Evolutionary conservation across 2,888 invertebrate species (phyloP), one percentile per base, ranked within the genome.

Genomic region (Slavum lentiscoides): DNA sequence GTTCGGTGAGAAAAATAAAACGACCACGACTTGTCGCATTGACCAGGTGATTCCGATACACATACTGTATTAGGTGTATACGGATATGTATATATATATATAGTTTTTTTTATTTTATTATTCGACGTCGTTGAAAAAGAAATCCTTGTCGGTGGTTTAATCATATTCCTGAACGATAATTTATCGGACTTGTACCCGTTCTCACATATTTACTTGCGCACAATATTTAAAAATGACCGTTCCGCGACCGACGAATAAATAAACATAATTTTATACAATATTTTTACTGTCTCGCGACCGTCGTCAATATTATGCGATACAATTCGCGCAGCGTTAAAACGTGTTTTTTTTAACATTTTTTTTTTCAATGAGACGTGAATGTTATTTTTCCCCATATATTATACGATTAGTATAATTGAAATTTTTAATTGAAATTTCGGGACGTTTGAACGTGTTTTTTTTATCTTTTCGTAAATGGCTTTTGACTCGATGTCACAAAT

Each of bases 1-100:
- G 49, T 68, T 75, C 74, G 39, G 23, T 68, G 68, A n/a, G 68
- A 68, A 75, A 75, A 76, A 62, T 37, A 59, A 59, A 67, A 43
- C 7, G 7, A 68, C 1, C 1, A 30, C 59, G n/a, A 69, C 59
- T 43, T 76, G 68, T 76, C 68, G 59, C 19, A 23, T 72, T n/a
- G 75, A 75, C 39, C 66, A 39, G 66, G 55, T 39, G 66, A 39
- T 39, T 30, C 30, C 30, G 30, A 30, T 30, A 30, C 30, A 30
- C 30, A 30, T 30, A 30, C 30, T 30, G 30, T 30, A 30, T 30
- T 30, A 30, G 30, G 30, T 30, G 4, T 4, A 30, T 4, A 30
- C 30, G 30, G 30, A 30, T 30, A 30, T 4, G 4, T 30, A 30
- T 4, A 30, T 30, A 30, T 30, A 30, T 30, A 30, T 30, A 30